Percentiles rank a stretch among this genome's conserved stretches.
Conservation (phyloP, 2,113 vertebrate species). For the Siniperca knerii region DNA sequence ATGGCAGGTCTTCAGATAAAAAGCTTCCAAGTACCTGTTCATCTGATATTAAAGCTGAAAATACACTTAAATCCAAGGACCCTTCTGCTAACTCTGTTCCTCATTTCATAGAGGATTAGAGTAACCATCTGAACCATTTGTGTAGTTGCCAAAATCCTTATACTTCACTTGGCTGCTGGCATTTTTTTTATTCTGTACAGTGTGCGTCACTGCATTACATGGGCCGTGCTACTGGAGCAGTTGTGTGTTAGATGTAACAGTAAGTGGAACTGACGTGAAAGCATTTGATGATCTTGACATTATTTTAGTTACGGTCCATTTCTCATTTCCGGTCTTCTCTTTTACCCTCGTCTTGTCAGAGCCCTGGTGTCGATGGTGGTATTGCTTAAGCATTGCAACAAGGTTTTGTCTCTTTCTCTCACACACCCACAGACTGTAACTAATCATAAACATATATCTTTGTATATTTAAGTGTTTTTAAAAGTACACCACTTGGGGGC, state of each 20-base stretch:
- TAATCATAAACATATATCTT: neutral
- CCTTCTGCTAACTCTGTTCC: neutral
- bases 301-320: conserved; percentile 61
- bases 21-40: neutral
- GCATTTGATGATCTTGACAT: conserved; percentile 49
- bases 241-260: conserved; percentile 26
- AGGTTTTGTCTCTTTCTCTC: neutral
- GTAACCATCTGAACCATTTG: conserved; percentile 3
- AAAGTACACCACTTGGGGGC: conserved; percentile 61
- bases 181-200: conserved; percentile 9
- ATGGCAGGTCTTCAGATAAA: neutral
- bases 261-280: conserved; percentile 35
- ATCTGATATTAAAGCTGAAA: conserved; percentile 14
- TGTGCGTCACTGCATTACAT: conserved; percentile 18
- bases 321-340: conserved; percentile 53
- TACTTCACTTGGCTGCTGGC: neutral
- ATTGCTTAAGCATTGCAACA: neutral
- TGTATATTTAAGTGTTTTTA: conserved; percentile 19
- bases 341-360: neutral
- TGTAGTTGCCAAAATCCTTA: neutral
- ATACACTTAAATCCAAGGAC: neutral
- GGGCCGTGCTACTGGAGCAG: neutral
- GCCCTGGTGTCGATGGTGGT: conserved; percentile 1
- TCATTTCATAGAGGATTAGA: conserved; percentile 31
- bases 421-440: neutral